phyloP scores from a whole-genome alignment of 2,888 invertebrate genomes.

The Trachelus troglodyta region DNA sequence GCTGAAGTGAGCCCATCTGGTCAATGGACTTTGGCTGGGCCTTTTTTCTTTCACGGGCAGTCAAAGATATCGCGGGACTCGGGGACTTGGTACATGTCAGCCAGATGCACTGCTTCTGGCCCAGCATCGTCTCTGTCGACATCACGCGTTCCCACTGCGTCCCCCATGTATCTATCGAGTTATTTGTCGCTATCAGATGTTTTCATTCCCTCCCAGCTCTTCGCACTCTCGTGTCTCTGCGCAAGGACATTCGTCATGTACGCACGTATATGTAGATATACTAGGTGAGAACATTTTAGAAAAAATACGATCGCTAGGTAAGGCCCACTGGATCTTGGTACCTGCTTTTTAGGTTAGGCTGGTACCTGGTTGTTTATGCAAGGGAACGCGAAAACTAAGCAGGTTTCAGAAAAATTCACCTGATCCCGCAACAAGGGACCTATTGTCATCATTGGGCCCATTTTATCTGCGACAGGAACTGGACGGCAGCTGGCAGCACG shows the following conservation, averaged over 20 bases:
- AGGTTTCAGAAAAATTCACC: slow-evolving; percentile 58
- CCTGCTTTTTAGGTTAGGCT: neutral
- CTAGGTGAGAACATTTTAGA: neutral
- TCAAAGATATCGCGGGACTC: neutral
- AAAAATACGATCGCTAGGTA: neutral
- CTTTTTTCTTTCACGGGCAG: slow-evolving; percentile 15
- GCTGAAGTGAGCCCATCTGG: slow-evolving; percentile 45
- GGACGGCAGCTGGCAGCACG: slow-evolving; percentile 58
- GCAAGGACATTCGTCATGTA: slow-evolving; percentile 5
- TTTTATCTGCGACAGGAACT: slow-evolving; percentile 48
- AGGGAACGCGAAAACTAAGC: slow-evolving; percentile 17
- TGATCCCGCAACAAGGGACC: slow-evolving; percentile 55
- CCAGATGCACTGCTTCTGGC: neutral
- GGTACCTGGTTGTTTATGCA: neutral
- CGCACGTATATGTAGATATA: slow-evolving; percentile 4
- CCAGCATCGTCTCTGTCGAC: neutral
- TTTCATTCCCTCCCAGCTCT: neutral
- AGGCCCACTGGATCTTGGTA: neutral
- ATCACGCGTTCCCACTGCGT: neutral
- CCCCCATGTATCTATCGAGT: slow-evolving; percentile 18
- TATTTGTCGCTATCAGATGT: slow-evolving; percentile 29
- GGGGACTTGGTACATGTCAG: neutral
- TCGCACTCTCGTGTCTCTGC: neutral
- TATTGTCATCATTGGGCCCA: slow-evolving; percentile 45
- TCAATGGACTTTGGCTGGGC: slow-evolving; percentile 53